Base-by-base conservation (phyloP, 2,888 invertebrate genomes). In the Agonopterix heracliana region DNA sequence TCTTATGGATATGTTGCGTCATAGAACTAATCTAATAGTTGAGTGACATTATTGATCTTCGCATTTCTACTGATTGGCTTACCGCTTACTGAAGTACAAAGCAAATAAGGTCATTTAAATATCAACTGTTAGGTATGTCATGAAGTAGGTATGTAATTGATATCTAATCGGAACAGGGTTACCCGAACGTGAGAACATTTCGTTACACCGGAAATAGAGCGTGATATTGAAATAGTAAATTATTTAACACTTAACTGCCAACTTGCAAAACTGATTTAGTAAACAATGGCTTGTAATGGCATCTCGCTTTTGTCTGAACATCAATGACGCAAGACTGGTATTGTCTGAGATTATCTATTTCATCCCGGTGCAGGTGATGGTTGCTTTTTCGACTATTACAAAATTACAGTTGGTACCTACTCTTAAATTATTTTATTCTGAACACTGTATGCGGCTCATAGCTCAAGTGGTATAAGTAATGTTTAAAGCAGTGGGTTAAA, bases 251-350 rank as follows among this genome's bases (percentile, higher is more conserved):
- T 70, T 66, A 71, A 69, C 64, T 59, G 63, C 59, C 59, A 61
- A 57, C 63, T 74, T 78, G 73, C 76, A 73, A 72, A 78, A 78
- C 71, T 64, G 70, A 75, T 77, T 73, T 61, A 61, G 71, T 66
- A 74, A 79, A 86, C 85, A 85, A 85, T 86, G 67, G 80, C 70
- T 61, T 71, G 78, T 82, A 79, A 76, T 74, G 68, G 73, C 70
- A 75, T 76, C 71, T 74, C 64, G 69, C 70, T 75, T 74, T 71
- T 49, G 75, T 75, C 66, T 76, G 69, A 74, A 74, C 70, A 74
- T 74, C 73, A 67, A 68, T 81, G 76, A 71, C 66, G 81, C 68
- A 81, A 83, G 66, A 67, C 55, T 57, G 57, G 69, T 68, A 77
- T 82, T 82, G 80, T 83, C 59, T 60, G 64, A 70, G 69, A 68